These are phyloP conservation scores for Sebastes reedi DNA, from an alignment of 2,797 vertebrate genomes.

Conservation along the genomic window DNA sequence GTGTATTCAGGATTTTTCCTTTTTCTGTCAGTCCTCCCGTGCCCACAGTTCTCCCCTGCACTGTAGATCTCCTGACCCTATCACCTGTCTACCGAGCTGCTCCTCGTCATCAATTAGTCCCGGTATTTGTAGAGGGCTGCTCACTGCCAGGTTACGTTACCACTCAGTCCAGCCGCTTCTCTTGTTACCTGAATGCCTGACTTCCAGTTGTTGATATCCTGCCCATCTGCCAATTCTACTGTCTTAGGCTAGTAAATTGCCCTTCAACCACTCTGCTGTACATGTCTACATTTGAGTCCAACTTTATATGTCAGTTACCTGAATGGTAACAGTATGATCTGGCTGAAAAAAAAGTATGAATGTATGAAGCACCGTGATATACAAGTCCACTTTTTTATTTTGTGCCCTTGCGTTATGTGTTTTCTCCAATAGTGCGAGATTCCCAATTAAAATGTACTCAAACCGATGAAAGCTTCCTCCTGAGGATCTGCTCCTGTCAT, in stretches of 20 bases:
- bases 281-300: constrained; percentile 3
- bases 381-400: constrained; percentile 23
- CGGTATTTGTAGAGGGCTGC: constrained; percentile 23
- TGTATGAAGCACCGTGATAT: not conserved
- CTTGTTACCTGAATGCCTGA: constrained; percentile 25
- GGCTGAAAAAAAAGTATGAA: not conserved
- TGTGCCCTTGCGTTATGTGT: not conserved
- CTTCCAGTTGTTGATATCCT: constrained; percentile 19
- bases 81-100: constrained; percentile 32
- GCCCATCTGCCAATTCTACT: not conserved
- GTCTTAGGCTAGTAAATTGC: not conserved
- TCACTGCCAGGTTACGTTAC: constrained; percentile 15
- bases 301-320: constrained; percentile 23
- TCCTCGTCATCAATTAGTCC: constrained; percentile 55
- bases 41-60: constrained; percentile 25
- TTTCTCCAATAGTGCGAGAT: constrained; percentile 6
- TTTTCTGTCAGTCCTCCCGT: constrained; percentile 32
- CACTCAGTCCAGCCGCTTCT: constrained; percentile 19
- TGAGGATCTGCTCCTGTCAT: constrained; percentile 47
- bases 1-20: not conserved
- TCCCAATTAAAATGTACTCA: constrained; percentile 40
- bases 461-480: constrained; percentile 29
- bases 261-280: not conserved
- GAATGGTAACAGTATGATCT: not conserved
- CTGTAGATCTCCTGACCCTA: constrained; percentile 34